Evolutionary conservation across 2,113 vertebrate genomes (phyloP), one percentile per base, ranked within the genome.

Genomic region (Myotis yumanensis): DNA sequence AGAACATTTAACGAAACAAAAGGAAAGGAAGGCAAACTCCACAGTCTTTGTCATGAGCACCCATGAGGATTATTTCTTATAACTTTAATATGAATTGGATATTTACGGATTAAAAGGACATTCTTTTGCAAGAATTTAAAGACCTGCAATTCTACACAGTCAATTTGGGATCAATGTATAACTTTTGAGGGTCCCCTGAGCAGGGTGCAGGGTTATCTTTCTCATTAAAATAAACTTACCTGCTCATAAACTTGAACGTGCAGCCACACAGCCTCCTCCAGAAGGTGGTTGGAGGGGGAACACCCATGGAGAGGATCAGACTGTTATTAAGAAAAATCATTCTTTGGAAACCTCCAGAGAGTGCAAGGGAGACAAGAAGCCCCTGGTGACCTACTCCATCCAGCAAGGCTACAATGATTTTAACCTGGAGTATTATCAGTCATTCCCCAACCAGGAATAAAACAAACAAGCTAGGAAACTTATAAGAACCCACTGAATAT

Each of bases 191-290:
- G 8, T 22, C 2, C 17, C 57, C 43, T 48, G 17, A 90, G 43
- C 20, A 43, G n/a, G 69, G 7, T 20, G 15, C 4, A 32, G 3
- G 12, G n/a, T 52, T 76, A 40, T 85, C 81, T 77, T 90, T 77
- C 43, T 77, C 37, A 54, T 54, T 94, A 46, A 75, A 79, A 52
- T 30, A 16, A 59, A 79, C 23, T 72, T 46, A 35, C 40, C 4
- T 52, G 18, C 48, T 94, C 22, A 35, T 20, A 18, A 83, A n/a
- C 48, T 89, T 91, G 57, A 28, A 76, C 23, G 11, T 69, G 20
- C 11, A 95, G 2, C 12, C 25, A 18, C 2, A n/a, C 11, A 46
- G 0, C 5, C n/a, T n/a, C 71, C 2, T 3, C 32, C 7, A 43
- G 16, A 48, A 68, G 23, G 46, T 46, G 2, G 46, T 64, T n/a